Percentiles rank a stretch among this genome's conserved stretches.
Evolutionary conservation across 2,113 vertebrate species (phyloP).

Genomic region (Terrapene triunguis): DNA sequence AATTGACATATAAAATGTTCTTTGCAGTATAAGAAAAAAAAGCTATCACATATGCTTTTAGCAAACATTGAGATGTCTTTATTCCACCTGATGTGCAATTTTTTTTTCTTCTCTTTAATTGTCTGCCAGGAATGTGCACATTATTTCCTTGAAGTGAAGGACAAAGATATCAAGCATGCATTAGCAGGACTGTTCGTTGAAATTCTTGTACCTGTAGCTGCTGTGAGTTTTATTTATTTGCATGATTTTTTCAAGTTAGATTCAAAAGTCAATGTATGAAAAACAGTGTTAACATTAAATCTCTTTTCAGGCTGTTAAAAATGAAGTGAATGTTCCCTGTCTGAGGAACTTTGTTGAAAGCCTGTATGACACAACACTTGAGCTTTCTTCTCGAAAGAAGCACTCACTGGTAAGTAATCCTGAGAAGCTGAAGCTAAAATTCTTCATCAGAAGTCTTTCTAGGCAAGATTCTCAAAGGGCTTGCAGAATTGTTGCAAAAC

Average conservation of each 20-base stretch:
- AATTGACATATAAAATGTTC: not conserved
- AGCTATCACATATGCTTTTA: not conserved
- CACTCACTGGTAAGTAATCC: conserved; percentile 93
- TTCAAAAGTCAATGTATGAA: not conserved
- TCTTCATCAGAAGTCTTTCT: conserved; percentile 38
- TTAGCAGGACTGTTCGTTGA: conserved; percentile 98
- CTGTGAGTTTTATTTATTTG: conserved; percentile 86
- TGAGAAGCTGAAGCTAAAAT: conserved; percentile 49
- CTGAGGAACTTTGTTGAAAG: conserved; percentile 98
- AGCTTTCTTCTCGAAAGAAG: conserved; percentile 97
- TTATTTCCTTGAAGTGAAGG: conserved; percentile 99
- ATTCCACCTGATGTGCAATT: conserved; percentile 7
- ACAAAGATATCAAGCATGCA: conserved; percentile 98
- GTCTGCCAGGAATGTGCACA: conserved; percentile 93
- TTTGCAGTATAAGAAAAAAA: conserved; percentile 32
- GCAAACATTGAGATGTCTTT: not conserved
- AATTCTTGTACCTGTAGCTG: conserved; percentile 97
- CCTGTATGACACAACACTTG: conserved; percentile 95
- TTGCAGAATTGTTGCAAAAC: not conserved
- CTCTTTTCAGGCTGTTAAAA: conserved; percentile 94
- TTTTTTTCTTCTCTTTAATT: conserved; percentile 38
- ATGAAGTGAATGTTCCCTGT: conserved; percentile 99
- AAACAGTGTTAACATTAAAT: conserved; percentile 20
- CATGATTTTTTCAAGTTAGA: conserved; percentile 22
- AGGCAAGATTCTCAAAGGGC: conserved; percentile 8